Evolutionary conservation across 2,888 invertebrate genomes (phyloP), one percentile per base, ranked within the genome.

Genomic region (Drosophila paracracens): DNA sequence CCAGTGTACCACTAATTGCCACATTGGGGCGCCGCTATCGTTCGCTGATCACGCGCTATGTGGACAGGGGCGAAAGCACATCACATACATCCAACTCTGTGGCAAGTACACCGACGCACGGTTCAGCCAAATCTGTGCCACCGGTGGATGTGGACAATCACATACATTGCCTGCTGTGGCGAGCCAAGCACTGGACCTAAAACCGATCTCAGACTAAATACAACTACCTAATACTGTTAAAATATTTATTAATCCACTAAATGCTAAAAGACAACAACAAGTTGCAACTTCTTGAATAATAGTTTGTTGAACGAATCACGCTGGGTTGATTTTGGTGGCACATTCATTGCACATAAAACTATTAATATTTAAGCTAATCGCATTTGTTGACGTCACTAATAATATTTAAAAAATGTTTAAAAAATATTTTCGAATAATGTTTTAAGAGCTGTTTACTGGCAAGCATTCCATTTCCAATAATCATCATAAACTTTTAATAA

Each of bases 21-120:
- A 97, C 97, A 0, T 95, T 98, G 72, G 98, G 98, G 0, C 95
- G 95, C 78, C 97, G 98, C 0, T 98, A 98, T 93, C 95, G 98
- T 18, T 97, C 96, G 76, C 94, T 98, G 21, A 94, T 95, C 67
- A 94, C 95, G 18, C 94, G 95, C 46, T 95, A 95, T 82, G 94
- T 95, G 40, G 95, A 95, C 86, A 94, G 94, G 27, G 67, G 77
- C 0, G 92, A 92, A 18, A 63, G 79, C 18, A n/a, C 65, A 8
- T 40, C 77, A 16, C 60, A 50, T 31, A 8, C 59, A 8, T 27
- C 68, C 8, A 40, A 70, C n/a, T 76, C 85, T 18, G 76, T 72
- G 25, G 82, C 78, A 10, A 77, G 79, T 38, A 86, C 88, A 27
- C 83, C 91, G 25, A 90, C 89, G 4, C 91, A 91, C 67, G 82